Base-by-base conservation (phyloP, 2,797 vertebrate genomes). In the Cryptoprocta ferox region DNA sequence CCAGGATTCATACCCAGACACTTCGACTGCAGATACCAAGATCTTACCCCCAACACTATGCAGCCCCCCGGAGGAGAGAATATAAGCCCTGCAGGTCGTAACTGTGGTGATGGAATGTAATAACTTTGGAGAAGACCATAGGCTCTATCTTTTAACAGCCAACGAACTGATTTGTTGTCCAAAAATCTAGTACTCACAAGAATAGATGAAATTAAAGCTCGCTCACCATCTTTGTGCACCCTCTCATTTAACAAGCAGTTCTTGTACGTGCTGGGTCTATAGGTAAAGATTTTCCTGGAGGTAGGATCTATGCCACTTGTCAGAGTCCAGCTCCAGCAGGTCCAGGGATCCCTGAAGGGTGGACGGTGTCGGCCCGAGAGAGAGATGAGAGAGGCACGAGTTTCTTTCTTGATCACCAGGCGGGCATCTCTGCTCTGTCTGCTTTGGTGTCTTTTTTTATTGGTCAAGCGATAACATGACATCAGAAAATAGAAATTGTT, bases 161-260 rank as follows among this genome's bases (percentile, higher is more conserved):
- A 82, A 15, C 14, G 15, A 89, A 28, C 56, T 75, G 78, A 73
- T 94, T 93, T 65, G 32, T 70, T 95, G 26, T 56, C 24, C 48
- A 71, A 16, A 78, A 91, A 78, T 80, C 61, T 81, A 65, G 13
- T 39, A 91, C 26, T 66, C 65, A 48, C 30, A 94, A 88, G 76
- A 65, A 59, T 59, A 30, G 39, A 75, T 86, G 39, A 83, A 92
- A 68, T 95, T 71, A 92, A 89, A 94, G 56, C 76, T 24, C 65
- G 39, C 19, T 88, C 63, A 28, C n/a, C 39, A 21, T 45, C 26
- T 91, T 80, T 89, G 6, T 65, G 82, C 26, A 92, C 30, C 18
- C 59, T 94, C 73, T 78, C 39, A 59, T 89, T 92, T 75, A 66
- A 19, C n/a, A 88, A 42, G 18, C 19, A 37, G 59, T 87, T 91